A percentile compares a stretch with the other conserved stretches of the same genome.
phyloP scores from a whole-genome alignment of 2,113 vertebrate species.

The Datnioides undecimradiatus region DNA sequence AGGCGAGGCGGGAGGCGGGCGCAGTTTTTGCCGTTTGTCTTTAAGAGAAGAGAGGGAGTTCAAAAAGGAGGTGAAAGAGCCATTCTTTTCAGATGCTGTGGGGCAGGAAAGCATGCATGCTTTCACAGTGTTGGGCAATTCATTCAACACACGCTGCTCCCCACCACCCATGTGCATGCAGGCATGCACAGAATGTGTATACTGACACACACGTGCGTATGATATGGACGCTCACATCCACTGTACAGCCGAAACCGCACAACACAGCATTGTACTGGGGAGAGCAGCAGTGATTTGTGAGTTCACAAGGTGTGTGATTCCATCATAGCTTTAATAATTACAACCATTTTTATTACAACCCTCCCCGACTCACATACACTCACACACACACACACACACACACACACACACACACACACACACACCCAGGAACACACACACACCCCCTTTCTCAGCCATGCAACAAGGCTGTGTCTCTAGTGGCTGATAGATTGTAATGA shows the following conservation, averaged over 20 bases:
- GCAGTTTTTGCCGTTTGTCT: slow-evolving; percentile 43
- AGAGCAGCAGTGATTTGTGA: slow-evolving; percentile 20
- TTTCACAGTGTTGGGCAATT: slow-evolving; percentile 40
- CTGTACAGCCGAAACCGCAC: neutral
- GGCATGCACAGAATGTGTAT: neutral
- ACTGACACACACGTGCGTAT: neutral
- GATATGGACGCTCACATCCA: neutral
- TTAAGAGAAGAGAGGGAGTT: slow-evolving; percentile 52
- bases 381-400: neutral
- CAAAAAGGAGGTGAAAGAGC: slow-evolving; percentile 69
- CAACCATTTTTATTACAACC: slow-evolving; percentile 42
- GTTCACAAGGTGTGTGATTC: slow-evolving; percentile 51
- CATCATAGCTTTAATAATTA: slow-evolving; percentile 54
- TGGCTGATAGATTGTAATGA: slow-evolving; percentile 87
- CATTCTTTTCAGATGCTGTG: slow-evolving; percentile 45
- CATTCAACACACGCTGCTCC: slow-evolving; percentile 21
- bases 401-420: neutral
- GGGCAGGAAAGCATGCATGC: slow-evolving; percentile 37
- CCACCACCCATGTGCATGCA: neutral
- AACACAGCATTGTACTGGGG: neutral
- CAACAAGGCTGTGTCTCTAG: slow-evolving; percentile 80
- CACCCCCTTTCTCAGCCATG: slow-evolving; percentile 57
- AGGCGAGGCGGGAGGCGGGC: slow-evolving; percentile 32
- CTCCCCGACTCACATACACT: neutral
- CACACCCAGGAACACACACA: neutral